These are phyloP conservation scores for Drosophila conformis DNA, from an alignment of 2,888 invertebrate species.

Conservation along the genomic window DNA sequence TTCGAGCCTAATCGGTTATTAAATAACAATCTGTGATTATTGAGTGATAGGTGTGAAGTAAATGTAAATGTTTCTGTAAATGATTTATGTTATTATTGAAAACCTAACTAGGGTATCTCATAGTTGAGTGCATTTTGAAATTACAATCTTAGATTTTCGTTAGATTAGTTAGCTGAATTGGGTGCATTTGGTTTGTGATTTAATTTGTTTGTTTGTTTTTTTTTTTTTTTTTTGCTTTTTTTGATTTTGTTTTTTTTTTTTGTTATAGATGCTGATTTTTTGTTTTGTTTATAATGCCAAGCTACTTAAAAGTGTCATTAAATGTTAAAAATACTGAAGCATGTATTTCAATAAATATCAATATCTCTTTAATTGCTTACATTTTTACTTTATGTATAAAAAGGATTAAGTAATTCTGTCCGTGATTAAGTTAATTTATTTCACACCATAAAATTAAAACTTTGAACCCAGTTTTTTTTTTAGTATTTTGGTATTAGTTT, in stretches of 20 bases:
- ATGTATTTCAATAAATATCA: constrained; percentile 73
- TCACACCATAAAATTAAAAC: constrained; percentile 69
- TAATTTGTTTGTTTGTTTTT: constrained; percentile 15
- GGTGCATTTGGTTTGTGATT: constrained; percentile 54
- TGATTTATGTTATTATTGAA: constrained; percentile 7
- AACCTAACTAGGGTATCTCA: constrained; percentile 23
- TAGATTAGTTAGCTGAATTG: constrained; percentile 32
- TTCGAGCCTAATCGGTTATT: constrained; percentile 3
- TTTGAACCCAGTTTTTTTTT: constrained; percentile 52
- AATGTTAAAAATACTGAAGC: constrained; percentile 80
- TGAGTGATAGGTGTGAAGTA: not conserved
- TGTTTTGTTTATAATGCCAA: constrained; percentile 41
- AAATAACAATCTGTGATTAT: constrained; percentile 4
- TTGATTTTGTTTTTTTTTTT: not conserved
- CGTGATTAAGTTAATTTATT: constrained; percentile 70
- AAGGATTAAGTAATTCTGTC: constrained; percentile 79
- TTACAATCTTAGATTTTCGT: constrained; percentile 11
- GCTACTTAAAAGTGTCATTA: constrained; percentile 67
- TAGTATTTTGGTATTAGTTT: constrained; percentile 79
- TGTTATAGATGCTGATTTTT: constrained; percentile 19
- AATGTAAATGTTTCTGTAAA: constrained; percentile 4
- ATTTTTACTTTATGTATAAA: constrained; percentile 56
- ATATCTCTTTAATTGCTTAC: constrained; percentile 64
- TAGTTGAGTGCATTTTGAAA: constrained; percentile 2
- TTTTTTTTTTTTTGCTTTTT: constrained; percentile 5